Evolutionary conservation across 2,113 vertebrate genomes (phyloP).

Genomic region (Hippopotamus amphibius): DNA sequence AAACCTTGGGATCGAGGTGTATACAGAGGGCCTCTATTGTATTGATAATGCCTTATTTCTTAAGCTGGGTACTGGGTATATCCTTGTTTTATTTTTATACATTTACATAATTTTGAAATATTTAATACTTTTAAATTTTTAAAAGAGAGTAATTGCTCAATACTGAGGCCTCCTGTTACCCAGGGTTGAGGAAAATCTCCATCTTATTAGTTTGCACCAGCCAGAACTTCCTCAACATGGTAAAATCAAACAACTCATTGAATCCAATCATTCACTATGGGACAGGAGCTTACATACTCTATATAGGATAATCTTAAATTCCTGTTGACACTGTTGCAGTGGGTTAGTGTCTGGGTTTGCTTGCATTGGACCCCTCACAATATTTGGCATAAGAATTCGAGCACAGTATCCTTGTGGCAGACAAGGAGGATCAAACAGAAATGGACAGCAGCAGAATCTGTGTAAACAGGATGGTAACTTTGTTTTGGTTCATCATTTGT

Average conservation of each 20-base stretch:
- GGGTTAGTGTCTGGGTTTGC: neutral
- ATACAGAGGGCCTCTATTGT: neutral
- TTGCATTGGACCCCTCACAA: neutral
- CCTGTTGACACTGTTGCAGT: constrained; percentile 3
- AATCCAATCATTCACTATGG: constrained; percentile 2
- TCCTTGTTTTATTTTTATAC: neutral
- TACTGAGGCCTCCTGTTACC: neutral
- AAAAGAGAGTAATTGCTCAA: neutral
- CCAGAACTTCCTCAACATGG: neutral
- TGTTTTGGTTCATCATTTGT: neutral
- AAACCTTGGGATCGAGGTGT: neutral
- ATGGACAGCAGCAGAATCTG: neutral
- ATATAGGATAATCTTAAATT: neutral
- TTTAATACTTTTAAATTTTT: neutral
- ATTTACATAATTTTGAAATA: neutral
- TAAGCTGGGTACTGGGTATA: neutral
- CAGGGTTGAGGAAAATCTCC: neutral
- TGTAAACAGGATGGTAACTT: neutral
- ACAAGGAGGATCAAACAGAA: neutral
- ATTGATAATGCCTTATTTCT: constrained; percentile 19
- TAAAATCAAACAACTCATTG: neutral
- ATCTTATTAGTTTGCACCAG: neutral
- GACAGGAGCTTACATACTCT: constrained; percentile 5
- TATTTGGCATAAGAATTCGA: constrained; percentile 44
- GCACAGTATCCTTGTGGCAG: neutral